Evolutionary conservation across 2,888 invertebrate genomes (phyloP).

Genomic region (Agriopis leucophaearia): DNA sequence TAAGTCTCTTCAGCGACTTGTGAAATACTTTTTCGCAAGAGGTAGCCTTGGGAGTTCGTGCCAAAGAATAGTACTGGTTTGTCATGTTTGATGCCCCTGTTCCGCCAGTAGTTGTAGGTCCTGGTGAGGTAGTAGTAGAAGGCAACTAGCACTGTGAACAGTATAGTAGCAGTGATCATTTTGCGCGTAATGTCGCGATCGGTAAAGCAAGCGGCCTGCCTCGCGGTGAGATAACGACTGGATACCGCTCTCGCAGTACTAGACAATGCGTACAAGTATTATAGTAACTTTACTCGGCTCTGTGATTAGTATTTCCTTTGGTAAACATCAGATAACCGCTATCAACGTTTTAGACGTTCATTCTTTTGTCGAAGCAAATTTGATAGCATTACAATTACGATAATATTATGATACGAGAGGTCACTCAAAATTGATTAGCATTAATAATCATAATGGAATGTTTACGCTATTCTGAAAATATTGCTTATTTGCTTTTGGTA

Average conservation of each 20-base stretch:
- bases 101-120: conserved; percentile 62
- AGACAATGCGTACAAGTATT: not conserved
- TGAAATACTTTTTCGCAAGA: conserved; percentile 55
- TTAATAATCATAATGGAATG: no score
- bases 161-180: conserved; percentile 40
- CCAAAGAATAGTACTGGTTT: conserved; percentile 60
- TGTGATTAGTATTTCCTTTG: not conserved
- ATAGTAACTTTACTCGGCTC: not conserved
- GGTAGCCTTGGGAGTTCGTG: conserved; percentile 51
- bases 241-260: conserved; percentile 1
- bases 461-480: no score
- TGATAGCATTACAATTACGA: not conserved
- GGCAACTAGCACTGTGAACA: conserved; percentile 44
- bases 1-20: conserved; percentile 59
- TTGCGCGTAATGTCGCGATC: conserved; percentile 3
- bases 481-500: no score
- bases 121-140: conserved; percentile 64
- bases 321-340: not conserved
- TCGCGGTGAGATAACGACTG: conserved; percentile 13
- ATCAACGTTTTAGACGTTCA: not conserved
- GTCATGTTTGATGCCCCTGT: conserved; percentile 63
- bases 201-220: conserved; percentile 11
- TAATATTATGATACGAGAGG: not conserved
- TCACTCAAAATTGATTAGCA: no score
- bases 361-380: not conserved